These are phyloP conservation scores for Rhabdomys dilectus DNA, from an alignment of 2,113 vertebrate species.

Conservation along the genomic window DNA sequence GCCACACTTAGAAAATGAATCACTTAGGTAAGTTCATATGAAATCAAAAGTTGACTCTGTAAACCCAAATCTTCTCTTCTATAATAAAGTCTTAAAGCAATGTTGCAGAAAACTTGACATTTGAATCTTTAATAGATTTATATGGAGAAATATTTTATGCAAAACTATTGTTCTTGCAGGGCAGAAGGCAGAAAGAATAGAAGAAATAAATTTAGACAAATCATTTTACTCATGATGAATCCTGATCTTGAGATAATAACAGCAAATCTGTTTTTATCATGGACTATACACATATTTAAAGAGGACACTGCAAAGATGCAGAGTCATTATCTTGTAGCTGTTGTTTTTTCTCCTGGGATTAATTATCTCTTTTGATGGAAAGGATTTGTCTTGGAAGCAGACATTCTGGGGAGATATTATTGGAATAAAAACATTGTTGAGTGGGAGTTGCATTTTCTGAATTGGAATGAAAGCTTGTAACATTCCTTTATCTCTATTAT, in stretches of 20 bases:
- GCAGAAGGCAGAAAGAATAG: neutral
- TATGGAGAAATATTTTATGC: neutral
- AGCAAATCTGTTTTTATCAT: neutral
- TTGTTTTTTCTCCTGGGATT: neutral
- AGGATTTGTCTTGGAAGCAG: neutral
- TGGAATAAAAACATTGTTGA: neutral
- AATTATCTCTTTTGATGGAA: constrained; percentile 2
- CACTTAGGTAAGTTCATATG: neutral
- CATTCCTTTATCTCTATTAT: neutral
- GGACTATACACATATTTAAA: neutral
- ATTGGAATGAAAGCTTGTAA: neutral
- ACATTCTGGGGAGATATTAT: constrained; percentile 9
- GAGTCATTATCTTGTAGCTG: neutral
- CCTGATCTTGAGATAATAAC: neutral
- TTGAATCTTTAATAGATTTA: neutral
- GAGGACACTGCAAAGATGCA: neutral
- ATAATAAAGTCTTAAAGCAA: neutral
- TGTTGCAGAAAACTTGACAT: neutral
- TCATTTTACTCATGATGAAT: neutral
- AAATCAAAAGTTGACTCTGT: neutral
- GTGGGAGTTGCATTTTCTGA: constrained; percentile 1
- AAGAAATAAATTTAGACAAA: neutral
- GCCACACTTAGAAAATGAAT: neutral
- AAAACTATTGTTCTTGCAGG: neutral
- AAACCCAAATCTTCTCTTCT: neutral